A percentile compares a stretch with the other conserved stretches of the same genome.
Conservation (phyloP, 2,888 invertebrate species). For the Scaptomyza tumidula region DNA sequence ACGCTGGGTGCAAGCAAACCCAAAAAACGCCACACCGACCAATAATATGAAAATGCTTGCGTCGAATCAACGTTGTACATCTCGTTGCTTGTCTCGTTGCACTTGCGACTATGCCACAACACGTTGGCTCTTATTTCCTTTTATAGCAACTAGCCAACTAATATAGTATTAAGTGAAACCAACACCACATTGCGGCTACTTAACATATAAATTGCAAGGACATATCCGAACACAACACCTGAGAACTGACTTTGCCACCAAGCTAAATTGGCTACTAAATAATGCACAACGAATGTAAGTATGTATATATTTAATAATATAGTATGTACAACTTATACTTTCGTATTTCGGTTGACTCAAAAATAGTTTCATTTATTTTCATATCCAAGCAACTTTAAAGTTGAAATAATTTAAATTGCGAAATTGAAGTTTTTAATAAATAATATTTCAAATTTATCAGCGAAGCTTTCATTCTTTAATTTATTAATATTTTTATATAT, state of each 20-base stretch:
- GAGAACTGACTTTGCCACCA: constrained; percentile 5
- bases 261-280: constrained; percentile 20
- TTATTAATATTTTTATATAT: too few species aligned
- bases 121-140: background rate
- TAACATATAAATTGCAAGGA: constrained; percentile 17
- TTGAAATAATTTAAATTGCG: too few species aligned
- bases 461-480: too few species aligned
- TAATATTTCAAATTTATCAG: too few species aligned
- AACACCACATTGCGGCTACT: constrained; percentile 14
- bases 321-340: background rate
- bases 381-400: too few species aligned
- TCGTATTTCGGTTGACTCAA: too few species aligned
- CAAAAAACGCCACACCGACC: constrained; percentile 72
- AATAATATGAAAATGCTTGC: constrained; percentile 71
- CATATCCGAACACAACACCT: background rate
- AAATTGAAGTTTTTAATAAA: too few species aligned
- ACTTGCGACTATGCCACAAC: constrained; percentile 6
- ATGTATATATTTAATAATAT: background rate
- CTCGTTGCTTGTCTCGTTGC: background rate
- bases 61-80: constrained; percentile 49
- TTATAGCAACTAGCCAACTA: constrained; percentile 14
- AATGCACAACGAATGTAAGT: background rate
- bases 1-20: constrained; percentile 66
- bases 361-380: too few species aligned
- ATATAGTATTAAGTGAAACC: constrained; percentile 53